Evolutionary conservation across 2,797 vertebrate species (phyloP).

Genomic region (Sebastiscus tertius): DNA sequence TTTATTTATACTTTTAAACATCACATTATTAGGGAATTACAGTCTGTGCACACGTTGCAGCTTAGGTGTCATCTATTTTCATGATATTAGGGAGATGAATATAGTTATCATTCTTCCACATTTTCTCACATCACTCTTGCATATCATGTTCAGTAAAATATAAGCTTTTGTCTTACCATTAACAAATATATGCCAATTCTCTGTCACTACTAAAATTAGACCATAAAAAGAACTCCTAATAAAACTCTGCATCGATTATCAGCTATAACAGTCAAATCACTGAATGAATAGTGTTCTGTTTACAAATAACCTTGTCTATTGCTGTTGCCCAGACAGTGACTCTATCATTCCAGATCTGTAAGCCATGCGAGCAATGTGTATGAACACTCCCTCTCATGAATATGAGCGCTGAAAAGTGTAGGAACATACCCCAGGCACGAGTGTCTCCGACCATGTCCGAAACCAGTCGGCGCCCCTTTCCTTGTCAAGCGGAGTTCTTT

Average conservation of each 20-base stretch:
- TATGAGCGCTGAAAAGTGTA: background rate
- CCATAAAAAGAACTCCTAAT: background rate
- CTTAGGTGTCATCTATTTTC: background rate
- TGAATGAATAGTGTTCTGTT: background rate
- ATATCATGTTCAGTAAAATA: background rate
- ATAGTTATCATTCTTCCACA: background rate
- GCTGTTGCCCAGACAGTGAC: background rate
- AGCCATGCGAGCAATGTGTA: background rate
- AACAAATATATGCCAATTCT: background rate
- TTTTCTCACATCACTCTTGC: background rate
- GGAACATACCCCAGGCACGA: slow-evolving; percentile 83
- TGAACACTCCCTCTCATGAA: slow-evolving; percentile 42
- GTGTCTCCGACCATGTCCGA: slow-evolving; percentile 78
- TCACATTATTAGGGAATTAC: background rate
- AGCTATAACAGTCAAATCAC: background rate
- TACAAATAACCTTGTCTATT: background rate
- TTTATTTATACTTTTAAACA: background rate
- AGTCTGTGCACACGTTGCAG: background rate
- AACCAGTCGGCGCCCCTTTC: slow-evolving; percentile 65
- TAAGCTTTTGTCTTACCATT: background rate
- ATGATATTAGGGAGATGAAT: background rate
- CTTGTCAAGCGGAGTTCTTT: slow-evolving; percentile 72
- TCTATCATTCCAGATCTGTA: background rate
- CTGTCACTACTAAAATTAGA: background rate
- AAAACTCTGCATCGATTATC: background rate